Evolutionary conservation across 2,888 invertebrate species (phyloP), one percentile per base, ranked within the genome.

Genomic region (Coelinius sp.): DNA sequence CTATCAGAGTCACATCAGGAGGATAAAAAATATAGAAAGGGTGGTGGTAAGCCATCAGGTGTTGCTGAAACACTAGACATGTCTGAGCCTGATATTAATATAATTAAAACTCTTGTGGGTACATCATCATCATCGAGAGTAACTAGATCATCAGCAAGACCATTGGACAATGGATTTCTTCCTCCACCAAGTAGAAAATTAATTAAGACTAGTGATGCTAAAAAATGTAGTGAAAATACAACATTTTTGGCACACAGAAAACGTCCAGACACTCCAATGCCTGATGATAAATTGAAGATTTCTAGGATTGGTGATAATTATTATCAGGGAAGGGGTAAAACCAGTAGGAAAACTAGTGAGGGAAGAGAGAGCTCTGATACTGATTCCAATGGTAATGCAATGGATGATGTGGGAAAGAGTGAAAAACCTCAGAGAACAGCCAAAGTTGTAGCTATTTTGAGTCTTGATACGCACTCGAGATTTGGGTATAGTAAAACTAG

Each of bases 371-470:
- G 44, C 1, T 41, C 25, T 2, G 78, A 78, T 41, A 77, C 75
- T 0, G 81, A 83, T 56, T 75, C 82, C 0, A 83, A 82, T 56
- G 81, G 81, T 0, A 81, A 81, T 53, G 78, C 79, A 0, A 66
- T 79, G 1, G 73, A 69, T 0, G 67, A 75, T 1, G 77, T 73
- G 5, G 71, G 17, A 2, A 78, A 78, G 1, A 74, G 72, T 14
- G 85, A 85, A n/a, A 84, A 81, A 59, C 86, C 86, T 0, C 87
- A 86, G 52, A 79, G 87, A 44, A 86, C 86, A 0, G 87, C 87
- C 0, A 87, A 87, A 62, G 86, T 86, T 12, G 84, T 86, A 0
- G 87, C 87, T 0, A 85, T 85, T 49, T 77, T 86, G 0, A 84
- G 79, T 14, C 65, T 87, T 1, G 87, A 87, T 41, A 82, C 85